phyloP scores from a whole-genome alignment of 2,888 invertebrate genomes.

The Spodoptera exigua region DNA sequence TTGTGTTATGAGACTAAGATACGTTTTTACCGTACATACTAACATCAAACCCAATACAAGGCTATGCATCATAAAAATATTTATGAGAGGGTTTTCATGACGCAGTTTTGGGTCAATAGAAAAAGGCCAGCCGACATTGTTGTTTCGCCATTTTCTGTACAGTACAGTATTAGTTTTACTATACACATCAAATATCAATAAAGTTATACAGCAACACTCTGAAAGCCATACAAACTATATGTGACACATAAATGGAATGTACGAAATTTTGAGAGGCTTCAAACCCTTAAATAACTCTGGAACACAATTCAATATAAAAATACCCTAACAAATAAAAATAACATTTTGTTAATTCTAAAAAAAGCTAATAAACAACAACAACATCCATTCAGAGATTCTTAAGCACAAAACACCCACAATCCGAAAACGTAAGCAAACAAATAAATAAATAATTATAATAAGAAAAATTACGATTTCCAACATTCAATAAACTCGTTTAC shows the following conservation, averaged over 20 bases:
- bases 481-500: conserved; percentile 45
- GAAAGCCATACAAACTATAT: too few species aligned
- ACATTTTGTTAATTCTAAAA: too few species aligned
- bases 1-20: too few species aligned
- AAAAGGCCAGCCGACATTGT: conserved; percentile 22
- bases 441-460: neutral
- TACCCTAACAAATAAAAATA: too few species aligned
- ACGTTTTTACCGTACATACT: neutral
- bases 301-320: too few species aligned
- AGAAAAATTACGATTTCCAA: conserved; percentile 37
- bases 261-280: too few species aligned
- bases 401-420: neutral
- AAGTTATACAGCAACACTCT: too few species aligned
- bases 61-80: conserved; percentile 19
- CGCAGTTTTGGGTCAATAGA: conserved; percentile 22
- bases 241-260: too few species aligned
- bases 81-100: conserved; percentile 18
- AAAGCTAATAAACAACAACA: neutral
- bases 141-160: conserved; percentile 5
- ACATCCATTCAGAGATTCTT: too few species aligned
- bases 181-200: conserved; percentile 1
- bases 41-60: conserved; percentile 5
- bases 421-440: conserved; percentile 9
- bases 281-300: too few species aligned
- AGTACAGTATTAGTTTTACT: conserved; percentile 16